Conservation (phyloP, 2,113 vertebrate genomes). For the Megaceryle maxima region DNA sequence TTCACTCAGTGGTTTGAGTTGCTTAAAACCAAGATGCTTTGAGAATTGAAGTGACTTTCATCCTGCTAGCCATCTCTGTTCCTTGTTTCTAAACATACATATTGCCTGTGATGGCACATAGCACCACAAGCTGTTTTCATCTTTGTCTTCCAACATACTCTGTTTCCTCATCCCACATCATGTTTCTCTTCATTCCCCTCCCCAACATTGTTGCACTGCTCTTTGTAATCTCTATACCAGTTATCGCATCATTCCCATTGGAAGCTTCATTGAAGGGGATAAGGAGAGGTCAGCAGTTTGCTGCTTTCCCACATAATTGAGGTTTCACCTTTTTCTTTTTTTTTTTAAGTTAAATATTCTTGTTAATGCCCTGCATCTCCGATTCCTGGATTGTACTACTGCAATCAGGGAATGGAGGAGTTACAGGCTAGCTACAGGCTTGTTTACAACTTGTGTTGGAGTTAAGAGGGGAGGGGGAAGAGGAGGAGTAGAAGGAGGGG, state of each 20-base stretch:
- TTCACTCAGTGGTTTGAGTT: neutral
- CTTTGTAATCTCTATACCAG: neutral
- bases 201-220: neutral
- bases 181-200: neutral
- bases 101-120: neutral
- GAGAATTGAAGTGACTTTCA: neutral
- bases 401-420: constrained; percentile 10
- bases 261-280: neutral
- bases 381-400: neutral
- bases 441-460: constrained; percentile 72
- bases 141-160: neutral
- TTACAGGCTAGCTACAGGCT: constrained; percentile 56
- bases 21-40: neutral
- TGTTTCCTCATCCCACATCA: neutral
- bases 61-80: neutral
- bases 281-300: neutral
- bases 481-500: constrained; percentile 47
- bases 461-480: constrained; percentile 49
- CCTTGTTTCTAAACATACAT: neutral
- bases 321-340: neutral
- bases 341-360: neutral
- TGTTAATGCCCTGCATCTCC: neutral
- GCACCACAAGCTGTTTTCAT: neutral
- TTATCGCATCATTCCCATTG: neutral
- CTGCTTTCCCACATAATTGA: neutral